phyloP scores from a whole-genome alignment of 1,140 invertebrate genomes.

The Portunus trituberculatus region DNA sequence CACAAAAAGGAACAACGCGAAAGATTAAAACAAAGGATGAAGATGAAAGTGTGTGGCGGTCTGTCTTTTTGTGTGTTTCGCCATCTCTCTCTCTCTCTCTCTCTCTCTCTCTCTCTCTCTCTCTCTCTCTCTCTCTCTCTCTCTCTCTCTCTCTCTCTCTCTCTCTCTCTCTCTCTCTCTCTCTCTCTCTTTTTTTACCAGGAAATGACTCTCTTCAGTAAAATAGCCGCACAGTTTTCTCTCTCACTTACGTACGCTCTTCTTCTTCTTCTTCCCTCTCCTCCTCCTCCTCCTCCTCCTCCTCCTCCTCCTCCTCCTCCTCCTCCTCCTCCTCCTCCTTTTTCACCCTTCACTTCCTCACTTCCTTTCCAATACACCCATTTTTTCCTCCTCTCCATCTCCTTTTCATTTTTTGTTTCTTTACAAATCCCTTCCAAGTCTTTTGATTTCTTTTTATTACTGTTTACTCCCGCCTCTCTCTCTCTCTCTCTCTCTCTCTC shows the following conservation, averaged over 20 bases:
- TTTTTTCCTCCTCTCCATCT: not conserved
- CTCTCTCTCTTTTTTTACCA: not conserved
- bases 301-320: not conserved
- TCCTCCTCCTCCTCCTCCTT: not conserved
- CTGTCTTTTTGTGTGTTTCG: too few species aligned
- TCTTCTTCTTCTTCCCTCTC: not conserved
- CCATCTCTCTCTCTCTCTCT: not conserved
- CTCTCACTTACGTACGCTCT: too few species aligned
- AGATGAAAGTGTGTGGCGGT: too few species aligned
- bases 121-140: not conserved
- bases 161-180: not conserved
- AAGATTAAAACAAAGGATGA: too few species aligned
- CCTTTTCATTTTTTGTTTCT: not conserved
- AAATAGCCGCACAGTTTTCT: too few species aligned
- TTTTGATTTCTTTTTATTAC: not conserved
- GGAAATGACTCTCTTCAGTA: too few species aligned
- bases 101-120: not conserved
- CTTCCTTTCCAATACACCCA: not conserved
- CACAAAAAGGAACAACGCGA: too few species aligned
- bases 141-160: not conserved
- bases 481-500: not conserved
- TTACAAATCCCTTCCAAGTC: not conserved
- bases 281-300: not conserved
- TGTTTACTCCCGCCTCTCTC: not conserved
- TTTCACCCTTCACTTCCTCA: not conserved